Conservation (phyloP, 2,888 invertebrate genomes). For the Lasiommata megera region DNA sequence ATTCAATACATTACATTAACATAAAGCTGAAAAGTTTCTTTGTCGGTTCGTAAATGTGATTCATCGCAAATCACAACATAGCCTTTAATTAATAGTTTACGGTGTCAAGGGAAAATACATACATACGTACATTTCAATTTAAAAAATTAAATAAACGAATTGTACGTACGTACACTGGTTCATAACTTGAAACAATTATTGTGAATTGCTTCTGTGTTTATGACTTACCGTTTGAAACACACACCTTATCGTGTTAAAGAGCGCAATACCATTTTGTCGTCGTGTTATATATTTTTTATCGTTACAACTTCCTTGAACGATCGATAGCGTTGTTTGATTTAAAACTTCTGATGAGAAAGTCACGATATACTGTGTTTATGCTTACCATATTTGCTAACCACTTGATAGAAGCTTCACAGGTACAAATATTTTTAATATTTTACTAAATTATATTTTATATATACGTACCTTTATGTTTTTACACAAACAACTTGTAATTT, state of each 20-base stretch:
- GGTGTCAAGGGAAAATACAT: no score
- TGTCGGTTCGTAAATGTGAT: no score
- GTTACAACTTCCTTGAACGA: constrained; percentile 7
- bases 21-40: no score
- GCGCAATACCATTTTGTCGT: constrained; percentile 3
- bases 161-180: no score
- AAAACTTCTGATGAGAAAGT: background rate
- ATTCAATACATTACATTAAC: no score
- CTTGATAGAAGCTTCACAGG: background rate
- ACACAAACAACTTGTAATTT: background rate
- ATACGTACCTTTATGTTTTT: background rate
- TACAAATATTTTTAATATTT: background rate
- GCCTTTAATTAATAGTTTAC: no score
- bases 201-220: background rate
- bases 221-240: background rate
- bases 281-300: constrained; percentile 6
- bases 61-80: no score
- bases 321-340: constrained; percentile 1
- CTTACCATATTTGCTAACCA: constrained; percentile 1
- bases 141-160: no score
- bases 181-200: background rate
- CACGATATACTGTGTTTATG: constrained; percentile 1
- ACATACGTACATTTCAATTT: no score
- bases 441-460: background rate
- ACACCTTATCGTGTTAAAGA: background rate